Percentiles rank a stretch among this genome's conserved stretches.
Conservation (phyloP, 2,888 invertebrate genomes). For the Dyspetes luteomarginatus region DNA sequence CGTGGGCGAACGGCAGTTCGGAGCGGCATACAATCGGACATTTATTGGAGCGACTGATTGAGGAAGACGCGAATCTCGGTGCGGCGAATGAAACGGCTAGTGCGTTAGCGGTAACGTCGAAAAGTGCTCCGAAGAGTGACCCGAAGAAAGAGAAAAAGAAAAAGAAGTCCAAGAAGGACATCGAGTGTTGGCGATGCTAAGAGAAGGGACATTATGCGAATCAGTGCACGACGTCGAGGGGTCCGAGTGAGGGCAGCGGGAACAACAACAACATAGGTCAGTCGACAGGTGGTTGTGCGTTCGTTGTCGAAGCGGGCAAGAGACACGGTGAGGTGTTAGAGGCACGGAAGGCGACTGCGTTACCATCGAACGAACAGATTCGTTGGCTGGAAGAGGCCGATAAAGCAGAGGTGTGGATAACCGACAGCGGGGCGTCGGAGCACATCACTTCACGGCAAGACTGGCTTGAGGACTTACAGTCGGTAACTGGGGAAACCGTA, state of each 20-base stretch:
- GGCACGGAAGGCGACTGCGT: background rate
- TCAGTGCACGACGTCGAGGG: conserved; percentile 16
- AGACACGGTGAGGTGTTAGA: background rate
- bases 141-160: background rate
- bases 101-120: conserved; percentile 34
- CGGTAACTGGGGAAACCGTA: conserved; percentile 51
- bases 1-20: conserved; percentile 40
- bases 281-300: conserved; percentile 10
- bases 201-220: conserved; percentile 52
- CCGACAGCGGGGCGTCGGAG: conserved; percentile 70
- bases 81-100: conserved; percentile 39
- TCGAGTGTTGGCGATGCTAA: conserved; percentile 34
- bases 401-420: conserved; percentile 65
- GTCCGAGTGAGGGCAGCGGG: background rate
- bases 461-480: conserved; percentile 59
- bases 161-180: no score
- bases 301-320: background rate
- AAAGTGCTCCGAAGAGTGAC: no score
- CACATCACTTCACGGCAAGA: conserved; percentile 65
- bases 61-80: conserved; percentile 47
- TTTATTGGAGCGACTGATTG: conserved; percentile 48
- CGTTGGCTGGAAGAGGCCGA: conserved; percentile 13
- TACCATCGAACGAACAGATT: conserved; percentile 36
- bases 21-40: conserved; percentile 32
- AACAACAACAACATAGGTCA: background rate